A percentile compares a stretch with the other conserved stretches of the same genome.
phyloP scores from a whole-genome alignment of 2,113 vertebrate species.

The Cacatua alba region DNA sequence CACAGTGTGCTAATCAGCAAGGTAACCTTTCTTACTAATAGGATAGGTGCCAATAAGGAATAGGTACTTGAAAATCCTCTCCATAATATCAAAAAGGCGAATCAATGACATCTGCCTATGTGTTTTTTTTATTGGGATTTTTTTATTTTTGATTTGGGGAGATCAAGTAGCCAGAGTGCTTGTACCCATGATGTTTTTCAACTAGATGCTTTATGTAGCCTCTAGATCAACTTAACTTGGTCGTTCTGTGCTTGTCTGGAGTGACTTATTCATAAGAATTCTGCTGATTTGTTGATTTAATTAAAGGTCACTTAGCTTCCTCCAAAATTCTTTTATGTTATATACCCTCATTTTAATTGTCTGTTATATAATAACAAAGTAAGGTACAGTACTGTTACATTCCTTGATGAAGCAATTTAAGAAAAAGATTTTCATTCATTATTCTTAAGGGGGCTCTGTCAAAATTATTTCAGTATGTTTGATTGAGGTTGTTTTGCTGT shows the following conservation, averaged over 20 bases:
- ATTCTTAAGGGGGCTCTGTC: not conserved
- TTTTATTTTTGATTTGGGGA: not conserved
- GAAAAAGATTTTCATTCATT: not conserved
- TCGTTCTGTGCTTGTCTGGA: not conserved
- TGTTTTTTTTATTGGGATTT: not conserved
- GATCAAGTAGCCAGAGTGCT: not conserved
- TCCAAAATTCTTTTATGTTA: not conserved
- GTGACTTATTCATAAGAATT: not conserved
- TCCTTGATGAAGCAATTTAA: not conserved
- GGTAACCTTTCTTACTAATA: not conserved
- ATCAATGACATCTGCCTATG: not conserved
- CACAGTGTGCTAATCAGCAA: not conserved
- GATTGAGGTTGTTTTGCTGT: not conserved
- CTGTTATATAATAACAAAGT: not conserved
- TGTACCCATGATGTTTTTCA: not conserved
- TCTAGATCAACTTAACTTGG: not conserved
- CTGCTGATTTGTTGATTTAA: not conserved
- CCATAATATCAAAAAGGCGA: not conserved
- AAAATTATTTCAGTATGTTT: not conserved
- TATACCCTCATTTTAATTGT: not conserved
- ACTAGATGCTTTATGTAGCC: not conserved
- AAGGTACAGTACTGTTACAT: not conserved
- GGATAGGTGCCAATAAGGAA: not conserved
- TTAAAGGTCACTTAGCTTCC: not conserved
- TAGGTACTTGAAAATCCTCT: not conserved